Conservation (phyloP, 2,888 invertebrate genomes). For the Hartigia nigra region DNA sequence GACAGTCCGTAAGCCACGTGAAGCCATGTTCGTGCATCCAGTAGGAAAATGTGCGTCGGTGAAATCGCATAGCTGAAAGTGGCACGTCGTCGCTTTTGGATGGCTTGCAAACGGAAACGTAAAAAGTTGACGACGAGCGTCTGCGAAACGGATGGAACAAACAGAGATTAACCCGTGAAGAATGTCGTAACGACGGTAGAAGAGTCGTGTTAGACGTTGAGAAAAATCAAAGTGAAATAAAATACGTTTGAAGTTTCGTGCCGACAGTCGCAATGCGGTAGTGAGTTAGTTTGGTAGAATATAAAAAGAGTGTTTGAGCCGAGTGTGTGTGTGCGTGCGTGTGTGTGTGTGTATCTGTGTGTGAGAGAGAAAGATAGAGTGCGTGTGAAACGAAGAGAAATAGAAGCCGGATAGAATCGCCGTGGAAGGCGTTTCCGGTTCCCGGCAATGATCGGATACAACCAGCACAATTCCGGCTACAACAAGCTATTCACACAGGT, state of each 20-base stretch:
- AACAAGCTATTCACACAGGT: constrained; percentile 89
- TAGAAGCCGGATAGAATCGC: constrained; percentile 34
- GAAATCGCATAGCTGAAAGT: not conserved
- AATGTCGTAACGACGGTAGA: not conserved
- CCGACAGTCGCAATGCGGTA: constrained; percentile 6
- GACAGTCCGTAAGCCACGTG: not conserved
- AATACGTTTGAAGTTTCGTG: not conserved
- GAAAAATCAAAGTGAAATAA: not conserved
- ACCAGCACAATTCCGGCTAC: constrained; percentile 81
- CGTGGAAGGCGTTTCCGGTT: constrained; percentile 14
- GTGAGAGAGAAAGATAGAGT: constrained; percentile 5
- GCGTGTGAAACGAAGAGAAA: constrained; percentile 28
- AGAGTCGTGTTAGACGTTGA: not conserved
- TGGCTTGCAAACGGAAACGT: constrained; percentile 62
- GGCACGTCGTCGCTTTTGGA: constrained; percentile 40
- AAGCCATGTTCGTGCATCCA: not conserved
- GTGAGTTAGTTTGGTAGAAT: not conserved
- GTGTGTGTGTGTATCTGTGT: too few relatives aligned
- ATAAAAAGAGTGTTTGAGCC: not conserved
- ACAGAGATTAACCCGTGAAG: not conserved
- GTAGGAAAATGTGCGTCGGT: not conserved
- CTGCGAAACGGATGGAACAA: not conserved
- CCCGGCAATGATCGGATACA: constrained; percentile 78
- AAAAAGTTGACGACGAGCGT: constrained; percentile 52
- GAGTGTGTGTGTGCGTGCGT: constrained; percentile 17